These are phyloP conservation scores for Drosophila antonietae DNA, from an alignment of 2,888 invertebrate species.

Conservation along the genomic window DNA sequence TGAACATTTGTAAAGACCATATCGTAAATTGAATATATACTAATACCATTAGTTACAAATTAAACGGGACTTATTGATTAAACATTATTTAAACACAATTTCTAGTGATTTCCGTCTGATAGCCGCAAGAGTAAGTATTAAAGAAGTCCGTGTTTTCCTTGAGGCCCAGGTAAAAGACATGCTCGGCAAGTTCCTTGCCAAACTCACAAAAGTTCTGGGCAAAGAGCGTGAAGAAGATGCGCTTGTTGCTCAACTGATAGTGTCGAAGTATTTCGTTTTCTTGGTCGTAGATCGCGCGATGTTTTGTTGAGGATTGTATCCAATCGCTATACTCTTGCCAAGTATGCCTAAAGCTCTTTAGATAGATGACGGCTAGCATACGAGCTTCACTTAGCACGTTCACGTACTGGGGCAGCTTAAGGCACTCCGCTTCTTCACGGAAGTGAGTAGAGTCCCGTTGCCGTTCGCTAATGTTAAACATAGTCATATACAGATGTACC, in stretches of 20 bases:
- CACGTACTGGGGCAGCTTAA: constrained; percentile 80
- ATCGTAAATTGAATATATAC: not conserved
- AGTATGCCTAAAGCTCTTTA: constrained; percentile 80
- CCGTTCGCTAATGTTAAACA: constrained; percentile 80
- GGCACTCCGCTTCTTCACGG: constrained; percentile 75
- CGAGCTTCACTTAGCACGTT: constrained; percentile 81
- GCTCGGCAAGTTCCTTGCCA: constrained; percentile 81
- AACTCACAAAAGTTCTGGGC: constrained; percentile 83
- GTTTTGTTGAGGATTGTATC: constrained; percentile 49
- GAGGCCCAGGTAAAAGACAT: constrained; percentile 81
- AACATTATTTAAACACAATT: constrained; percentile 52
- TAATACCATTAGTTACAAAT: not conserved
- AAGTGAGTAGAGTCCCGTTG: constrained; percentile 72
- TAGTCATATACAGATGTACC: constrained; percentile 82
- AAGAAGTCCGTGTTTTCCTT: constrained; percentile 78
- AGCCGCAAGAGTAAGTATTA: constrained; percentile 75
- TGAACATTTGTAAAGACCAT: not conserved
- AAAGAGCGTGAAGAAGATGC: constrained; percentile 81
- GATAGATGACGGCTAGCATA: constrained; percentile 79
- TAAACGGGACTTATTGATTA: not conserved
- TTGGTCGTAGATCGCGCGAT: constrained; percentile 73
- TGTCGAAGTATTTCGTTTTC: constrained; percentile 78
- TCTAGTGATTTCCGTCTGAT: constrained; percentile 55
- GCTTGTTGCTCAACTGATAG: constrained; percentile 76
- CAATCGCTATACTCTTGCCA: constrained; percentile 80